Evolutionary conservation across 2,888 invertebrate genomes (phyloP).

Genomic region (Megamerina dolium): DNA sequence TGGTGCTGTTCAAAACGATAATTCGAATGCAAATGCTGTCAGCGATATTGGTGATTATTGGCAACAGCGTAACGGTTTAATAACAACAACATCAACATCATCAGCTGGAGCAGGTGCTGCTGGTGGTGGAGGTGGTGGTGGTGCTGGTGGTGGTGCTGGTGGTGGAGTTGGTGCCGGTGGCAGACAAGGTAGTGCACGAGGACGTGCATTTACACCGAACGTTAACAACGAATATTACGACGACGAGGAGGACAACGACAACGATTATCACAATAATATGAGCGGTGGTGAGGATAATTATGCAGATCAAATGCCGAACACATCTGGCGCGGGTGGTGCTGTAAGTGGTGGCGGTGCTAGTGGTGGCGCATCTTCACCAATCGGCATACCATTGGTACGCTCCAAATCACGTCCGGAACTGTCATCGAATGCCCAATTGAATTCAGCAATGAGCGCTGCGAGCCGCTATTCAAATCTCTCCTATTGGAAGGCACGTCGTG

Average conservation of each 20-base stretch:
- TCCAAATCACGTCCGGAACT: slow-evolving; percentile 49
- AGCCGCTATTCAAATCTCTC: slow-evolving; percentile 71
- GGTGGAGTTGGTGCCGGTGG: slow-evolving; percentile 14
- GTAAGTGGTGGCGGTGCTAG: no score
- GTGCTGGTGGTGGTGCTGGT: slow-evolving; percentile 17
- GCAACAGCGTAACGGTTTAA: slow-evolving; percentile 36
- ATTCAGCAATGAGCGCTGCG: slow-evolving; percentile 51
- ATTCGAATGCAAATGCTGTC: no score
- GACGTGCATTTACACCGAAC: slow-evolving; percentile 29
- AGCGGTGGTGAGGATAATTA: slow-evolving; percentile 56
- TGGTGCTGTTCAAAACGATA: slow-evolving; percentile 18
- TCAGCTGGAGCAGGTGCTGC: slow-evolving; percentile 15
- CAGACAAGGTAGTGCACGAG: slow-evolving; percentile 21
- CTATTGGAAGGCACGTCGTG: slow-evolving; percentile 80
- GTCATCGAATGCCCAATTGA: slow-evolving; percentile 31
- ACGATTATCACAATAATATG: slow-evolving; percentile 51
- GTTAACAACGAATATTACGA: no score
- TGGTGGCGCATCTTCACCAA: slow-evolving; percentile 23
- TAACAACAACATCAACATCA: slow-evolving; percentile 16
- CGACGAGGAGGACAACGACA: no score
- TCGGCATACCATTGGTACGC: slow-evolving; percentile 43
- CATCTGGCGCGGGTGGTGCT: no score
- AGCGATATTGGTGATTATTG: slow-evolving; percentile 25
- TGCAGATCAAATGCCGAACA: no score
- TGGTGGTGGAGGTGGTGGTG: slow-evolving; percentile 12